A percentile compares a stretch with the other conserved stretches of the same genome.
Conservation (phyloP, 2,888 invertebrate species). For the Doris montereyensis region DNA sequence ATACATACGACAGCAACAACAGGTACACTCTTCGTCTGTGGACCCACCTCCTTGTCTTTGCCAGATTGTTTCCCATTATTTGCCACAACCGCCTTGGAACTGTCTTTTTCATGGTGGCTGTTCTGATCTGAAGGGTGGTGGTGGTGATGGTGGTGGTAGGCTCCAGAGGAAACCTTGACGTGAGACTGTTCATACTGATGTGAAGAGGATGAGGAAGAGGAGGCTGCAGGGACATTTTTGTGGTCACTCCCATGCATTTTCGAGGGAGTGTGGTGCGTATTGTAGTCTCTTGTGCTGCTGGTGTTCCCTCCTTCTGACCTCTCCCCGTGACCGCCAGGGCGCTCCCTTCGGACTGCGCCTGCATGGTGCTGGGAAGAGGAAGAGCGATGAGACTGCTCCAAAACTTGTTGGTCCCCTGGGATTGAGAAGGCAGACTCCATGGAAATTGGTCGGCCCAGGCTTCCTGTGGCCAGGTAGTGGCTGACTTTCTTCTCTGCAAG, state of each 20-base stretch:
- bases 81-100: conserved; percentile 1
- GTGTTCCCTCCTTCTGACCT: neutral
- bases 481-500: conserved; percentile 75
- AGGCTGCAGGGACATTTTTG: conserved; percentile 6
- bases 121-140: neutral
- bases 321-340: conserved; percentile 22
- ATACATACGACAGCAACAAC: too few species aligned
- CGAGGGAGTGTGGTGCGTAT: neutral
- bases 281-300: conserved; percentile 1
- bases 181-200: neutral
- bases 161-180: neutral
- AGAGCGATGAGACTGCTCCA: neutral
- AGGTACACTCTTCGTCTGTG: too few species aligned
- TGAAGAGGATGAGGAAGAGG: neutral
- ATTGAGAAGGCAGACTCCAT: conserved; percentile 34
- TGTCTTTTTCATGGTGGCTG: conserved; percentile 20
- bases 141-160: neutral
- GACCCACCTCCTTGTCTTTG: conserved; percentile 34
- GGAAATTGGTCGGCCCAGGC: conserved; percentile 44
- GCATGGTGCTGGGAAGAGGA: conserved; percentile 12
- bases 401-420: conserved; percentile 26
- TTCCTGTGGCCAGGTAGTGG: conserved; percentile 50
- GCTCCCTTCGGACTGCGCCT: conserved; percentile 42
- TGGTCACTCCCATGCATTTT: neutral
- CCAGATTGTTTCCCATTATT: conserved; percentile 38